These are phyloP conservation scores for Hydrozoanthus gracilis DNA, from an alignment of 92 coral and sea anemone species.

Conservation along the genomic window DNA sequence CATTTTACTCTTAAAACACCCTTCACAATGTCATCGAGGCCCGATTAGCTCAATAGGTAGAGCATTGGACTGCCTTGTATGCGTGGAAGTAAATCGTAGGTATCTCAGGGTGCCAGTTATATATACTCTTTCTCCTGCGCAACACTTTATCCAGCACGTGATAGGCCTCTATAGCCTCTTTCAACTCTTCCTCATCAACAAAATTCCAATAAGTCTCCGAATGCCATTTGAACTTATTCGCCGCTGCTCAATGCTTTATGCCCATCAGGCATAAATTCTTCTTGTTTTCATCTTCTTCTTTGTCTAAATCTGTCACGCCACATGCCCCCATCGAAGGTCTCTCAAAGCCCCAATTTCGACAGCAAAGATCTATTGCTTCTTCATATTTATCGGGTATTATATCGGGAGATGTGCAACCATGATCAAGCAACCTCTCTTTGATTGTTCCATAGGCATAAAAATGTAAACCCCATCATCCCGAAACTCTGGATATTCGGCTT, in stretches of 20 bases:
- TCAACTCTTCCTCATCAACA: background rate
- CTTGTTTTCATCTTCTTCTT: slow-evolving; percentile 2
- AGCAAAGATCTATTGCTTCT: background rate
- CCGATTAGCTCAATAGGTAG: background rate
- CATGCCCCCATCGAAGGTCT: background rate
- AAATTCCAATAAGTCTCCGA: background rate
- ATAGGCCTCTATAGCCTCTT: slow-evolving; percentile 10
- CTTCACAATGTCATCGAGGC: no score
- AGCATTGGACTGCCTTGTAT: background rate
- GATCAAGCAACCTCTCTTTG: background rate
- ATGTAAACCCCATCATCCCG: background rate
- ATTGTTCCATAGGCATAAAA: background rate
- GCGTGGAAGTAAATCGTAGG: no score
- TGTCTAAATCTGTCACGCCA: background rate
- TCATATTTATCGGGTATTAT: background rate
- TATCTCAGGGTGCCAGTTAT: no score
- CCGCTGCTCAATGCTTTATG: background rate
- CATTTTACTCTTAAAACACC: no score
- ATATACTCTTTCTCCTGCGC: slow-evolving; percentile 7
- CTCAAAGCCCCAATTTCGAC: background rate
- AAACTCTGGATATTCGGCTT: background rate
- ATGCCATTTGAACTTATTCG: background rate
- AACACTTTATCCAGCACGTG: background rate
- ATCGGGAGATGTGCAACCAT: background rate
- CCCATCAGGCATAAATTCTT: slow-evolving; percentile 1